Evolutionary conservation across 2,113 vertebrate genomes (phyloP).

Genomic region (Brachypodius melanocephalos): DNA sequence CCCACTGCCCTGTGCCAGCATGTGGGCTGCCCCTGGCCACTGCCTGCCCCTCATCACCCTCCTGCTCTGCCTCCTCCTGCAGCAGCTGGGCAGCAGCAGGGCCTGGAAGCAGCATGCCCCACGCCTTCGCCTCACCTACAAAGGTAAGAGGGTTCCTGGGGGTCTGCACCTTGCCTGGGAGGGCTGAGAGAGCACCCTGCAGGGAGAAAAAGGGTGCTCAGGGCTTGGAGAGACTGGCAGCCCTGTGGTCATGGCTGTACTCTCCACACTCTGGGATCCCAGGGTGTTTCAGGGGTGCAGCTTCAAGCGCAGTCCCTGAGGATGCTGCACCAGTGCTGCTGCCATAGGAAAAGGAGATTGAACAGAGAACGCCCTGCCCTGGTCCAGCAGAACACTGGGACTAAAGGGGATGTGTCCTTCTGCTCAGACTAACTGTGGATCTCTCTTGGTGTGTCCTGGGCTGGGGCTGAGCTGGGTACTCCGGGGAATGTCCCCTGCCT

Average conservation of each 20-base stretch:
- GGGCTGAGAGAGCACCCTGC: not conserved
- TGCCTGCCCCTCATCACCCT: not conserved
- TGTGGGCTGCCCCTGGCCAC: not conserved
- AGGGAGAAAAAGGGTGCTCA: accelerated
- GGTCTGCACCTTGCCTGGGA: not conserved
- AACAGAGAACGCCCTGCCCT: not conserved
- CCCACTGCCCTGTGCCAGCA: not conserved
- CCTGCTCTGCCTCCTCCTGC: conserved; percentile 18
- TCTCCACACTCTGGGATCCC: accelerated
- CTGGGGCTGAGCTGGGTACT: not conserved
- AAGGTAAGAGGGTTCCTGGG: conserved; percentile 52
- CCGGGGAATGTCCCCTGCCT: not conserved
- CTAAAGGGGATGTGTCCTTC: not conserved
- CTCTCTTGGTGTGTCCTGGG: not conserved
- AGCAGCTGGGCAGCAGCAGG: not conserved
- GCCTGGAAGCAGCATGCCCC: conserved; percentile 54
- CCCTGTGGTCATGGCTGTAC: accelerated
- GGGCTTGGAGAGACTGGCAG: not conserved
- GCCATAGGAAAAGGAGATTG: accelerated
- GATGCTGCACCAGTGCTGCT: not conserved
- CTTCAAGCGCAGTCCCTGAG: not conserved
- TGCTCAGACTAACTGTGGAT: not conserved
- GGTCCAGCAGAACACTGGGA: accelerated
- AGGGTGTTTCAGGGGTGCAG: not conserved
- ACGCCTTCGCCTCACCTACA: conserved; percentile 62